These are phyloP conservation scores for Melospiza melodia DNA, from an alignment of 2,113 vertebrate species.

Conservation along the genomic window DNA sequence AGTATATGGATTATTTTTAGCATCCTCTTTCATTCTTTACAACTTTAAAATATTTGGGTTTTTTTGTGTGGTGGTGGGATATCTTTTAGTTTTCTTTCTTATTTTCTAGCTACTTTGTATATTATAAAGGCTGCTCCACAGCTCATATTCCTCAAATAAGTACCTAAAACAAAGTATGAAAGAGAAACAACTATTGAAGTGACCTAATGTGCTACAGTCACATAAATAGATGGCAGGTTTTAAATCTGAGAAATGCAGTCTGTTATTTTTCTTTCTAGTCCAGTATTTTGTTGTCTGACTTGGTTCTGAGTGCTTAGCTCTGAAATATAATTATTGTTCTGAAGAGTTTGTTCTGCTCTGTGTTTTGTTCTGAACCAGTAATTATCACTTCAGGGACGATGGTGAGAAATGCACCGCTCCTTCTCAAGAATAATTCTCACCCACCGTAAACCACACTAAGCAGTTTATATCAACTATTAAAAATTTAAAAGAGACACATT, in stretches of 20 bases:
- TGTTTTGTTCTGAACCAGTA: constrained; percentile 50
- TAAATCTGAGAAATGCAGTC: neutral
- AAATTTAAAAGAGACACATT: constrained; percentile 12
- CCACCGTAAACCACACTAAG: neutral
- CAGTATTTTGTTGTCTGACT: neutral
- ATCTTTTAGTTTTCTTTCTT: neutral
- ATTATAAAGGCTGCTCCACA: neutral
- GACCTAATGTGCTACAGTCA: neutral
- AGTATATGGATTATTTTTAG: neutral
- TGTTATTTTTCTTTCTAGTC: neutral
- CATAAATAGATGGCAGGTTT: neutral
- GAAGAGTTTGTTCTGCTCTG: neutral
- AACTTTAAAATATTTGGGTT: rapidly evolving
- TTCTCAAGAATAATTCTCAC: constrained; percentile 55
- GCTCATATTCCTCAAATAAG: neutral
- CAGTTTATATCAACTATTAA: neutral
- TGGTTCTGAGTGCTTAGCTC: neutral
- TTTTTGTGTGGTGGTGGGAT: neutral
- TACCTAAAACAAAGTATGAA: neutral
- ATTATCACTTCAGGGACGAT: constrained; percentile 53
- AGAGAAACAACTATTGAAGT: neutral
- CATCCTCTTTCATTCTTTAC: neutral
- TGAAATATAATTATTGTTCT: neutral
- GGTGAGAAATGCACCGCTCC: constrained; percentile 15
- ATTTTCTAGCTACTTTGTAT: neutral